A percentile compares a stretch with the other conserved stretches of the same genome.
These are phyloP conservation scores for Hirtodrosophila duncani DNA, from an alignment of 2,888 invertebrate species.

Conservation along the genomic window DNA sequence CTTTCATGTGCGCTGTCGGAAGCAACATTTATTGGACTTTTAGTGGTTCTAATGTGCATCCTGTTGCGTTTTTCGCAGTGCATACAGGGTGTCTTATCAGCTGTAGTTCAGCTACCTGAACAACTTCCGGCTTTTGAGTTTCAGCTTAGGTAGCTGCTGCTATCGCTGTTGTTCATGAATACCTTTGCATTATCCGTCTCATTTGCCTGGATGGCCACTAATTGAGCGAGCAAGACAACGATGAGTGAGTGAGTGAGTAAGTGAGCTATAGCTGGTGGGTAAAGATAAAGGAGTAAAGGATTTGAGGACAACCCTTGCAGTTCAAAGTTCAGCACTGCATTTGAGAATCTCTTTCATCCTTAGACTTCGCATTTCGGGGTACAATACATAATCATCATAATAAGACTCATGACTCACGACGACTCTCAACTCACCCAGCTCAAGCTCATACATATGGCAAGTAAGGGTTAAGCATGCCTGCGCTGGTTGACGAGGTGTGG, in stretches of 20 bases:
- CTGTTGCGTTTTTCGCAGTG: conserved; percentile 48
- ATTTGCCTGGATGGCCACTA: no score
- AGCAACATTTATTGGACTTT: conserved; percentile 49
- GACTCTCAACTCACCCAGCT: conserved; percentile 8
- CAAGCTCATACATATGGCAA: conserved; percentile 26
- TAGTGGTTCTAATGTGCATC: conserved; percentile 67
- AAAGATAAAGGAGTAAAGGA: conserved; percentile 17
- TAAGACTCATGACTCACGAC: conserved; percentile 14
- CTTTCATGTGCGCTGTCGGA: conserved; percentile 3
- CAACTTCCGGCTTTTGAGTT: conserved; percentile 57
- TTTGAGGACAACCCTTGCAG: conserved; percentile 18
- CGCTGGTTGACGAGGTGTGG: conserved; percentile 4
- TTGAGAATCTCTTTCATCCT: conserved; percentile 34
- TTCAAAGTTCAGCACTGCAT: conserved; percentile 58
- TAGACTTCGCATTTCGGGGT: conserved; percentile 55
- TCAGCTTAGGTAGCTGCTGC: conserved; percentile 24
- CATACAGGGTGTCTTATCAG: conserved; percentile 25
- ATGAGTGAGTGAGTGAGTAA: no score
- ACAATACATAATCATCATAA: conserved; percentile 28
- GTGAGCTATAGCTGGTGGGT: no score
- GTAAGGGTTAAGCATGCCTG: conserved; percentile 26
- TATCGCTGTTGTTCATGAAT: conserved; percentile 9
- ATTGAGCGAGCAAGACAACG: no score
- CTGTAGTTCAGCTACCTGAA: conserved; percentile 50
- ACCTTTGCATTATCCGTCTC: conserved; percentile 6